Percentiles rank a stretch among this genome's conserved stretches.
Conservation (phyloP, 2,888 invertebrate genomes). For the Leucophora obtusa region DNA sequence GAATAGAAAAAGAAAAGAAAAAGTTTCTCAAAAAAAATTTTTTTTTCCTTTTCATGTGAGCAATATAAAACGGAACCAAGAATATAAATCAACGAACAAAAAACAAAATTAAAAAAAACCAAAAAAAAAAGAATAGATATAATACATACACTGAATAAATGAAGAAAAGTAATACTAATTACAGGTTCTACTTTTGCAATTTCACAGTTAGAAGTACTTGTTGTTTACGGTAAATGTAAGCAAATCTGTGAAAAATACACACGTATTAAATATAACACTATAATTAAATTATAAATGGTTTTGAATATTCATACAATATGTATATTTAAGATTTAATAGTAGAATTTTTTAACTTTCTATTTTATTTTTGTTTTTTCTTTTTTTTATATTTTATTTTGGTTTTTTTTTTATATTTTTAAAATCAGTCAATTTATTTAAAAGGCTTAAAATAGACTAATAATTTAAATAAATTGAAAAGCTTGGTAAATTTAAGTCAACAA, state of each 20-base stretch:
- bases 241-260: neutral
- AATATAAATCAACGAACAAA: neutral
- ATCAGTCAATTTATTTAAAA: too few relatives aligned
- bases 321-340: neutral
- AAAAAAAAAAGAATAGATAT: neutral
- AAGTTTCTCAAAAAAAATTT: slow-evolving; percentile 20
- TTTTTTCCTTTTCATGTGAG: neutral
- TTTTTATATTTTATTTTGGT: too few relatives aligned
- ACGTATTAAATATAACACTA: slow-evolving; percentile 9
- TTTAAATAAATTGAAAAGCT: too few relatives aligned
- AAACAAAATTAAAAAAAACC: neutral
- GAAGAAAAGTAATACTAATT: slow-evolving; percentile 22
- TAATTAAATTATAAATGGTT: slow-evolving; percentile 60
- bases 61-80: neutral
- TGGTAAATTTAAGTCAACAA: too few relatives aligned
- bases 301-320: slow-evolving; percentile 7
- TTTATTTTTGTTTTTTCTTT: too few relatives aligned
- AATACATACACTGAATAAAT: neutral
- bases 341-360: slow-evolving; percentile 46
- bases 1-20: slow-evolving; percentile 19
- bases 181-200: slow-evolving; percentile 41
- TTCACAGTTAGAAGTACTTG: slow-evolving; percentile 49
- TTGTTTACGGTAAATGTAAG: slow-evolving; percentile 1
- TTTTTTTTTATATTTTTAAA: too few relatives aligned
- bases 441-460: too few relatives aligned